A percentile compares a stretch with the other conserved stretches of the same genome.
Conservation (phyloP, 2,888 invertebrate genomes). For the Ariolimax columbianus region DNA sequence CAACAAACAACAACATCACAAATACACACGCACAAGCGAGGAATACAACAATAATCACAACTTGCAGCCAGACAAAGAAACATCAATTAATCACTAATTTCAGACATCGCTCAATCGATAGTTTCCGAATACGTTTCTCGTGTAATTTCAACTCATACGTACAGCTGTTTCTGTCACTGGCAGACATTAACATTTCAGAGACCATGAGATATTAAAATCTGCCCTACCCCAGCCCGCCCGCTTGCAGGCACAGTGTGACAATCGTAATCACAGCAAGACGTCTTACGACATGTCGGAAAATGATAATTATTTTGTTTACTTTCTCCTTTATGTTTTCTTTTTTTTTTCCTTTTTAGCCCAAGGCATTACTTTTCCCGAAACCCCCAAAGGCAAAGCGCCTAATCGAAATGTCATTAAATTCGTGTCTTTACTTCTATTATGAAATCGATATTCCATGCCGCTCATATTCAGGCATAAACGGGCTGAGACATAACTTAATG, state of each 20-base stretch:
- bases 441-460: neutral
- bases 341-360: neutral
- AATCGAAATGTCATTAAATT: constrained; percentile 14
- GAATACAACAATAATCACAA: neutral
- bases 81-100: neutral
- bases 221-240: neutral
- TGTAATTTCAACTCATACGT: neutral
- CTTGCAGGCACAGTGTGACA: neutral
- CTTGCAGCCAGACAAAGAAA: neutral
- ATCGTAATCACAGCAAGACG: neutral
- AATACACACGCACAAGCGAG: neutral
- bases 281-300: neutral
- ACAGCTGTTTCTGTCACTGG: neutral
- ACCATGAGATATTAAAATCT: neutral
- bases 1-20: neutral
- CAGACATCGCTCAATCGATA: neutral
- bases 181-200: neutral
- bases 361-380: neutral
- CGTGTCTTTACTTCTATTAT: neutral
- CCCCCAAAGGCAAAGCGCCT: neutral
- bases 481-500: neutral
- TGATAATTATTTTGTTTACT: constrained; percentile 24
- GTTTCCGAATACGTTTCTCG: neutral
- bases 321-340: neutral
- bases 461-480: neutral